Evolutionary conservation across 92 coral and sea anemone genomes (phyloP), one percentile per base, ranked within the genome.

Genomic region (Epizoanthus stellaris): DNA sequence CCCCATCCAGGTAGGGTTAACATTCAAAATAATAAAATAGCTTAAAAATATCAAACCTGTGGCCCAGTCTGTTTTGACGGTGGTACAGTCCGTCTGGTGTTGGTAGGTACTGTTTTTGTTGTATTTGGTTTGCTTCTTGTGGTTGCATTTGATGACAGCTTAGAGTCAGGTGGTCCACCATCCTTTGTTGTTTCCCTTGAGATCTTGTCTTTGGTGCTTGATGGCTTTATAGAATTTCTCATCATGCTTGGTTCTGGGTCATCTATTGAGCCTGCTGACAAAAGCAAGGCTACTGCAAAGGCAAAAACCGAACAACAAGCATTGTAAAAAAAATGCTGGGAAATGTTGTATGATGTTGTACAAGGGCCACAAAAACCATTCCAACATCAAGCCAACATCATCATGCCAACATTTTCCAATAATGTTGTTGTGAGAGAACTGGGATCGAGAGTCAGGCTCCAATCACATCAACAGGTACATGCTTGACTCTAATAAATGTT

Each of bases 241-340:
- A 61, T 88, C 54, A 77, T 34, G 19, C 77, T 21, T 64, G 65
- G 52, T 30, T 61, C 80, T 67, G 86, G 45, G 3, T 87, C 79
- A 36, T 87, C 80, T 23, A 80, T 73, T 60, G 89, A 82, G 30
- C 90, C 88, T 49, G 90, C 91, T 2, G 97, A 91, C 19, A 89
- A 72, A 19, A 96, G 57, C 45, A 94, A 76, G 60, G 91, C 93
- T 45, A 90, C 99, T 96, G 69, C 16, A 76, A 83, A 47, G 13
- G 73, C 30, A 23, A 3, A 77, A 60, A 17, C 1, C n/a, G 47
- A 30, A 38, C 0, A 67, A 42, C 12, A 25, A 72, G 42, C 1
- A 23, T 15, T 53, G 19, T 47, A 20, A 82, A 47, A 45, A 23
- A 23, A 23, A 23, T 23, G 25, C 25, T 14, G 3, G 6, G 36